phyloP scores from a whole-genome alignment of 2,888 invertebrate species.

The Apamea epomidion region DNA sequence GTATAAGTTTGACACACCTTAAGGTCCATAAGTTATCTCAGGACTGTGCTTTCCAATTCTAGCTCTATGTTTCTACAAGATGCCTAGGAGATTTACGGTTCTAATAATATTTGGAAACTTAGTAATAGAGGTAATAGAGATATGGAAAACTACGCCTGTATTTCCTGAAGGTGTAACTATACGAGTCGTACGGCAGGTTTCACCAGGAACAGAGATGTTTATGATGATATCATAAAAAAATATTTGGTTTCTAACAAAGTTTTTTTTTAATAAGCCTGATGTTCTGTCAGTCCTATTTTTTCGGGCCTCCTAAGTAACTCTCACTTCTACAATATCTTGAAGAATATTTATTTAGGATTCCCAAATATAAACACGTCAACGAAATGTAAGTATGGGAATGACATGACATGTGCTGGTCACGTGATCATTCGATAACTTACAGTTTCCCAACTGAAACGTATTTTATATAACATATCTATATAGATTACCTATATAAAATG shows the following conservation, averaged over 20 bases:
- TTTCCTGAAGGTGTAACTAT: not conserved
- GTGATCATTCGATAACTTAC: constrained; percentile 20
- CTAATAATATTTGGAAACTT: not conserved
- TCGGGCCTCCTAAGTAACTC: not conserved
- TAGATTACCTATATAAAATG: too few relatives aligned
- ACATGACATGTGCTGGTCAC: constrained; percentile 19
- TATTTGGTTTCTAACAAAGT: not conserved
- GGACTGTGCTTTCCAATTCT: not conserved
- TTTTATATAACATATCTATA: not conserved
- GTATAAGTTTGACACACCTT: not conserved
- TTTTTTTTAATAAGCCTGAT: too few relatives aligned
- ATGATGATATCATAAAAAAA: not conserved
- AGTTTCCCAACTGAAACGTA: not conserved
- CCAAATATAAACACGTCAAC: constrained; percentile 24
- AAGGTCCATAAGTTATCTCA: not conserved
- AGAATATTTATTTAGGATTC: not conserved
- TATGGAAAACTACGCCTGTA: not conserved
- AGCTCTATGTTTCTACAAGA: not conserved
- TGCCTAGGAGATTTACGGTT: not conserved
- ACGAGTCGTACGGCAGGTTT: too few relatives aligned
- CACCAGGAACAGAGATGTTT: not conserved
- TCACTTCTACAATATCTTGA: not conserved
- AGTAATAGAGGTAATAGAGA: not conserved
- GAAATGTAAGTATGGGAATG: constrained; percentile 14
- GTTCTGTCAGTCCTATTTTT: not conserved